Conservation (phyloP, 2,888 invertebrate species). For the Nyleta sp. region DNA sequence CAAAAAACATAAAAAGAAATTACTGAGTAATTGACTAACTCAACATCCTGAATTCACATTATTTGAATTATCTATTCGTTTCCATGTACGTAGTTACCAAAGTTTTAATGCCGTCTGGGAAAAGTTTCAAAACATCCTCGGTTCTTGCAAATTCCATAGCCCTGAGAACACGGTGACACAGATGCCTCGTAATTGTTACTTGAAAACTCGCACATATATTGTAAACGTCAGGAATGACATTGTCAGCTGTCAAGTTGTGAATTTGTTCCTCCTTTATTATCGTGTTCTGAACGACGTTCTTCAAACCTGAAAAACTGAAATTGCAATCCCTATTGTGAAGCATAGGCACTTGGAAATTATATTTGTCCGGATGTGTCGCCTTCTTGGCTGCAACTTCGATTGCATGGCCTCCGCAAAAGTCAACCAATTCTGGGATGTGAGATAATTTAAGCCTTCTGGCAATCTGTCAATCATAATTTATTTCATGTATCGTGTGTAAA, state of each 20-base stretch:
- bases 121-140: conserved; percentile 84
- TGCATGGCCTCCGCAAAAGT: conserved; percentile 92
- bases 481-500: background rate
- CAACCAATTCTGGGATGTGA: conserved; percentile 89
- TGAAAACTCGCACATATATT: conserved; percentile 95
- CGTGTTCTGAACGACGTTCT: conserved; percentile 85
- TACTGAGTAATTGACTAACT: too few species aligned
- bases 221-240: conserved; percentile 88
- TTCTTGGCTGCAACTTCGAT: conserved; percentile 91
- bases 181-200: conserved; percentile 88
- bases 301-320: conserved; percentile 95
- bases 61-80: too few species aligned
- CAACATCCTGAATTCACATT: too few species aligned
- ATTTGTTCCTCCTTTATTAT: conserved; percentile 85
- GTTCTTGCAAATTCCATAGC: conserved; percentile 88
- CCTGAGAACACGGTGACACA: conserved; percentile 92
- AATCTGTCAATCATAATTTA: conserved; percentile 82
- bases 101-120: conserved; percentile 85
- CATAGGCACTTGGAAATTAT: conserved; percentile 87
- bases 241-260: conserved; percentile 86
- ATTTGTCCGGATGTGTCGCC: conserved; percentile 86
- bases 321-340: conserved; percentile 89
- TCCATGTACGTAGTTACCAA: too few species aligned
- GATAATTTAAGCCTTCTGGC: conserved; percentile 92
- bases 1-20: too few species aligned